Evolutionary conservation across 2,113 vertebrate genomes (phyloP).

Genomic region (Semicossyphus pulcher): DNA sequence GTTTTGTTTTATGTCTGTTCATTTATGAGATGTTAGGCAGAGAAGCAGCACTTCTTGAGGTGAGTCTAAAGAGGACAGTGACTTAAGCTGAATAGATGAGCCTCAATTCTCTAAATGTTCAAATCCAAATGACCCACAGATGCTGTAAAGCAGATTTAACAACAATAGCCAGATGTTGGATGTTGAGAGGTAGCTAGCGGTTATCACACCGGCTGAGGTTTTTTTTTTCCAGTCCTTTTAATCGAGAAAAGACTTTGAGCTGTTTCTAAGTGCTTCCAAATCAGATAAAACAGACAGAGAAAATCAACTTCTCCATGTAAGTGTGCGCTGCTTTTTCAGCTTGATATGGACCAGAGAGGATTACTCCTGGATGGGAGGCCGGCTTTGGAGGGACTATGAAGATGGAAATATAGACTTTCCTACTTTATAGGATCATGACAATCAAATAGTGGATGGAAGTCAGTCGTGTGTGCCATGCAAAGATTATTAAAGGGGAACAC

Average conservation of each 20-base stretch:
- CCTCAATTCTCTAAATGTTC: conserved; percentile 77
- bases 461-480: conserved; percentile 24
- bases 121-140: conserved; percentile 75
- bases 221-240: conserved; percentile 56
- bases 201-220: conserved; percentile 62
- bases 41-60: not conserved
- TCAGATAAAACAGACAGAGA: conserved; percentile 78
- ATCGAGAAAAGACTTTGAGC: conserved; percentile 72
- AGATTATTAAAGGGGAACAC: conserved; percentile 33
- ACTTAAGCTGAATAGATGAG: conserved; percentile 77
- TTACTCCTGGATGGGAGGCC: conserved; percentile 72
- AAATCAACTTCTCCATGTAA: conserved; percentile 77
- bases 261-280: conserved; percentile 79
- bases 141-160: conserved; percentile 80
- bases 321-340: conserved; percentile 68
- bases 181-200: conserved; percentile 57
- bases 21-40: not conserved
- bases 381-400: conserved; percentile 76
- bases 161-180: conserved; percentile 82
- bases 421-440: conserved; percentile 72
- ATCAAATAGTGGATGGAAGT: conserved; percentile 61
- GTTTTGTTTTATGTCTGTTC: no score
- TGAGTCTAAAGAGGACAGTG: conserved; percentile 48
- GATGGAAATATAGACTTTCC: conserved; percentile 72
- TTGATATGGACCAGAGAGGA: conserved; percentile 78